A percentile compares a stretch with the other conserved stretches of the same genome.
Conservation (phyloP, 2,113 vertebrate species). For the Mohoua ochrocephala region DNA sequence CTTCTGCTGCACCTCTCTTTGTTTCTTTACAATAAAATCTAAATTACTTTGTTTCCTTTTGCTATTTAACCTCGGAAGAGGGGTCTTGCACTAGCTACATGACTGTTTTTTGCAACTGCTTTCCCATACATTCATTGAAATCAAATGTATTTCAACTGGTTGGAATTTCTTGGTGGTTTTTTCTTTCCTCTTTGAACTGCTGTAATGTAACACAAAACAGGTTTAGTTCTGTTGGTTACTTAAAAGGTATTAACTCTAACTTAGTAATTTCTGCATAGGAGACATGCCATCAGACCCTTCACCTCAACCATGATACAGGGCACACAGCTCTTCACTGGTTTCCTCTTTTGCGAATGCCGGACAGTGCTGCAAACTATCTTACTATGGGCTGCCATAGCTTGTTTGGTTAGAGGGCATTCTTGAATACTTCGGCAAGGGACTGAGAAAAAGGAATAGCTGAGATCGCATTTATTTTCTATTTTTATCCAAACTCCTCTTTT, state of each 20-base stretch:
- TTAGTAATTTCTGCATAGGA: slow-evolving; percentile 38
- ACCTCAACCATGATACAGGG: neutral
- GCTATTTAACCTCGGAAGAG: neutral
- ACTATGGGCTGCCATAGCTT: neutral
- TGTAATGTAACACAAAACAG: slow-evolving; percentile 60
- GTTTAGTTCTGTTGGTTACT: slow-evolving; percentile 42
- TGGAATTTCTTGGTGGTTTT: neutral
- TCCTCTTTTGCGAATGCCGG: neutral
- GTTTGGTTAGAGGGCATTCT: neutral
- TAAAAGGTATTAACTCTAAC: slow-evolving; percentile 61
- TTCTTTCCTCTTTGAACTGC: slow-evolving; percentile 53
- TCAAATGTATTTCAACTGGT: slow-evolving; percentile 14
- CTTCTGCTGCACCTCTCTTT: neutral
- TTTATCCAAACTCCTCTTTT: neutral
- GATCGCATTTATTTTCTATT: neutral
- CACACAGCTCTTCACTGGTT: neutral
- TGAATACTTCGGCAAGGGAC: neutral
- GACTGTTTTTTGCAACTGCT: slow-evolving; percentile 32
- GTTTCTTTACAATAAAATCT: neutral
- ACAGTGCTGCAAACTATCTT: neutral
- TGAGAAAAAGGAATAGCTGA: neutral
- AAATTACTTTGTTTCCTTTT: slow-evolving; percentile 28
- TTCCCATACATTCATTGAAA: neutral
- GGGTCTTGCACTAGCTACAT: neutral
- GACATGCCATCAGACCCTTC: neutral